A percentile compares a stretch with the other conserved stretches of the same genome.
These are phyloP conservation scores for Saguinus imperator DNA, from an alignment of 2,113 vertebrate species.

Conservation along the genomic window DNA sequence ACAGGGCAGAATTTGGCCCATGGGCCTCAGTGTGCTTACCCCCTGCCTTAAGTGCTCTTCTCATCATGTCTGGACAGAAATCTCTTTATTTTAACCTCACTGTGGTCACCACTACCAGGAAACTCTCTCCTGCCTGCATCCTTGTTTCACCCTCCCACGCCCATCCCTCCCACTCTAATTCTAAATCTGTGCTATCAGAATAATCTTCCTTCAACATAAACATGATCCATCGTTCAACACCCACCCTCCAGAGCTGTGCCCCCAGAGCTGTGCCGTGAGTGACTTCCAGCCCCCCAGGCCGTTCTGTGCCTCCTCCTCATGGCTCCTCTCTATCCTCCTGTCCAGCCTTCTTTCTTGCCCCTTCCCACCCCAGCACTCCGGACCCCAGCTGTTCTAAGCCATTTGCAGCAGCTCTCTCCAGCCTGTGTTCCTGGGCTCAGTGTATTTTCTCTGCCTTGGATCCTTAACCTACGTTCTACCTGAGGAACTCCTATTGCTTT, in stretches of 20 bases:
- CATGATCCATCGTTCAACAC: background rate
- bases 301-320: background rate
- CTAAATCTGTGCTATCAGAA: background rate
- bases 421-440: background rate
- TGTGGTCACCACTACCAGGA: background rate
- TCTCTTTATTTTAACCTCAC: background rate
- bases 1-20: background rate
- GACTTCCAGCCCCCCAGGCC: no score
- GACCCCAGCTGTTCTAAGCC: rapidly evolving
- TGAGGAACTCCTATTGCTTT: background rate
- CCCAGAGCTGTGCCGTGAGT: background rate
- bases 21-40: background rate
- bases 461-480: background rate
- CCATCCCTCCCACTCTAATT: no score
- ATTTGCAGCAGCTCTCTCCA: background rate
- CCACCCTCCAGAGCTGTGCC: background rate
- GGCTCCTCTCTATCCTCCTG: background rate
- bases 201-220: background rate
- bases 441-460: background rate
- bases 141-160: no score
- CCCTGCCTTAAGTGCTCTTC: background rate
- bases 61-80: background rate
- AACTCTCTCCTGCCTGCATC: background rate
- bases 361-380: rapidly evolving
- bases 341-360: background rate